A percentile compares a stretch with the other conserved stretches of the same genome.
Conservation (phyloP, 2,113 vertebrate species). For the Leptodactylus fuscus region DNA sequence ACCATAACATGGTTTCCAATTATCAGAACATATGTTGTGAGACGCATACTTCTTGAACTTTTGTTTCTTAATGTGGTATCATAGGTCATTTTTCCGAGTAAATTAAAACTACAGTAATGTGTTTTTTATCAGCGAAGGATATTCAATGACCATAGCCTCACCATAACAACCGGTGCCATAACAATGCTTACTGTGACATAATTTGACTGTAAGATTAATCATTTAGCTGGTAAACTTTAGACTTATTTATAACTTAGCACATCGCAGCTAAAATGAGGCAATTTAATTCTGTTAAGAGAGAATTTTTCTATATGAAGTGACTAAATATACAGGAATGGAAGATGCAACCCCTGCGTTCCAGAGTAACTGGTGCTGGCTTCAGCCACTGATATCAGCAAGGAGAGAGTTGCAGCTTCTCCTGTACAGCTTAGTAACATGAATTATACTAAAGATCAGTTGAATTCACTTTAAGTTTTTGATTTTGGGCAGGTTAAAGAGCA, state of each 20-base stretch:
- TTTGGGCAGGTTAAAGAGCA: too few species aligned
- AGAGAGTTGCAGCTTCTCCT: too few species aligned
- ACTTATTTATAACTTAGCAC: not conserved
- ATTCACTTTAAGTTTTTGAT: too few species aligned
- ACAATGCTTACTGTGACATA: not conserved
- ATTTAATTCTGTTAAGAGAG: too few species aligned
- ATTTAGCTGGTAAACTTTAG: constrained; percentile 22
- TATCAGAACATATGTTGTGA: not conserved
- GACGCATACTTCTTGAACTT: not conserved
- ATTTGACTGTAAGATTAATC: not conserved
- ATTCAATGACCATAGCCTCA: not conserved
- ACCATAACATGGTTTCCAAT: not conserved
- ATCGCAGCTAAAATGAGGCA: not conserved
- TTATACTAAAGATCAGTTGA: too few species aligned
- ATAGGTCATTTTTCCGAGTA: not conserved
- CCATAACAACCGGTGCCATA: not conserved
- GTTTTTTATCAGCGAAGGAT: not conserved
- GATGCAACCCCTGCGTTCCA: too few species aligned
- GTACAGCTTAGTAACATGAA: too few species aligned
- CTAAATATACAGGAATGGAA: too few species aligned
- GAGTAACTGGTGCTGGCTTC: too few species aligned
- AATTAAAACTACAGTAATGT: not conserved
- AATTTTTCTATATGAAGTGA: too few species aligned
- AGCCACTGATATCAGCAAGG: too few species aligned
- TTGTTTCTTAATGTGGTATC: not conserved